These are phyloP conservation scores for Lethrus apterus DNA, from an alignment of 1,140 invertebrate species.

Conservation along the genomic window DNA sequence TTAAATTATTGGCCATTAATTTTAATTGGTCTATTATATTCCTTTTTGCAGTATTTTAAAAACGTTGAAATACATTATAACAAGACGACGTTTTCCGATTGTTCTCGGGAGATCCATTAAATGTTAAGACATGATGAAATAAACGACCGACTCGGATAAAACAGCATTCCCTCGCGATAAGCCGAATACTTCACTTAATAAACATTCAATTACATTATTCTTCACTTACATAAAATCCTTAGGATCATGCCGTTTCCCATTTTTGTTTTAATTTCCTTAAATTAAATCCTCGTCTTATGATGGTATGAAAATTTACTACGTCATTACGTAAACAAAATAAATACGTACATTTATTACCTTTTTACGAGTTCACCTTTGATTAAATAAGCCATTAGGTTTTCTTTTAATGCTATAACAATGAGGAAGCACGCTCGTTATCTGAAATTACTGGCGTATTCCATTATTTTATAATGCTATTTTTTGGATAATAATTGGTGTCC, in stretches of 20 bases:
- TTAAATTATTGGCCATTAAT: conserved; percentile 18
- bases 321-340: neutral
- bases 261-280: conserved; percentile 1
- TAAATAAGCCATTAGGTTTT: conserved; percentile 5
- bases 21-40: conserved; percentile 20
- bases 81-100: conserved; percentile 16
- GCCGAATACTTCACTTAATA: conserved; percentile 9
- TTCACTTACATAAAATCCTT: conserved; percentile 2
- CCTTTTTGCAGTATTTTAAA: conserved; percentile 15
- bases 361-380: neutral
- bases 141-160: conserved; percentile 15
- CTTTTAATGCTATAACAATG: neutral
- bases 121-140: conserved; percentile 16
- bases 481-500: too few relatives aligned
- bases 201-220: conserved; percentile 3
- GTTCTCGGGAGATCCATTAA: conserved; percentile 18
- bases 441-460: conserved; percentile 2
- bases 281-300: neutral
- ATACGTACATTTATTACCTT: neutral
- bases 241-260: neutral
- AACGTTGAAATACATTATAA: conserved; percentile 12
- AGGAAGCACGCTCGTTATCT: conserved; percentile 5
- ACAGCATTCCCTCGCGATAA: conserved; percentile 13
- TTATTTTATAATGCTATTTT: neutral
- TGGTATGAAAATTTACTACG: neutral